phyloP scores from a whole-genome alignment of 2,888 invertebrate species.

The Archips crataeganus region DNA sequence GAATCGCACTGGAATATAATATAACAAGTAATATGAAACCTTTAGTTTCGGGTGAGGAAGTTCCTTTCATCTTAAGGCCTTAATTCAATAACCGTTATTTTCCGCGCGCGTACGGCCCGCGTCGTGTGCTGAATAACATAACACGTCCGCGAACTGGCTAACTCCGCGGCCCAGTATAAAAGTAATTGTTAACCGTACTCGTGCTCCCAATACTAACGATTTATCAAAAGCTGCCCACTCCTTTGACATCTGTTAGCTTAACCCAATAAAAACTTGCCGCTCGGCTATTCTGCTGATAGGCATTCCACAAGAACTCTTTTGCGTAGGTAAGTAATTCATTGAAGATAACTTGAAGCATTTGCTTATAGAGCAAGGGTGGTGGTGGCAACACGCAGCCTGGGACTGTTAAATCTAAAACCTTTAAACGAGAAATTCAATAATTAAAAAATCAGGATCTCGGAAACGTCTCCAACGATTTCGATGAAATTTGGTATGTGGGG shows the following conservation, averaged over 20 bases:
- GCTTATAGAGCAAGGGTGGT: no score
- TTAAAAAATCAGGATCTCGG: no score
- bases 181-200: conserved; percentile 51
- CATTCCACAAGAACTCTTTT: background rate
- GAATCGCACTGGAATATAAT: conserved; percentile 13
- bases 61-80: conserved; percentile 43
- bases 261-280: conserved; percentile 38
- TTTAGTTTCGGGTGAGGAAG: conserved; percentile 26
- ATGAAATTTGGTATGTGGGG: no score
- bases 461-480: no score
- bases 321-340: background rate
- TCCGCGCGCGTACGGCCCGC: conserved; percentile 41
- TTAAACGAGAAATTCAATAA: no score
- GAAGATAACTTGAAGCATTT: background rate
- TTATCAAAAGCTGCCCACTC: conserved; percentile 40
- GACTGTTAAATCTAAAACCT: no score
- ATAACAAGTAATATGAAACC: conserved; percentile 36
- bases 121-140: conserved; percentile 48
- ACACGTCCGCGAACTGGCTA: conserved; percentile 49
- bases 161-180: conserved; percentile 48
- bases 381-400: no score
- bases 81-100: conserved; percentile 53
- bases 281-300: background rate
- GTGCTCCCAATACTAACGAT: conserved; percentile 49
- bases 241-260: conserved; percentile 43